Base-by-base conservation (phyloP, 30 jellyfish, hydroid and myxozoan genomes). In the Aurelia coerulea region DNA sequence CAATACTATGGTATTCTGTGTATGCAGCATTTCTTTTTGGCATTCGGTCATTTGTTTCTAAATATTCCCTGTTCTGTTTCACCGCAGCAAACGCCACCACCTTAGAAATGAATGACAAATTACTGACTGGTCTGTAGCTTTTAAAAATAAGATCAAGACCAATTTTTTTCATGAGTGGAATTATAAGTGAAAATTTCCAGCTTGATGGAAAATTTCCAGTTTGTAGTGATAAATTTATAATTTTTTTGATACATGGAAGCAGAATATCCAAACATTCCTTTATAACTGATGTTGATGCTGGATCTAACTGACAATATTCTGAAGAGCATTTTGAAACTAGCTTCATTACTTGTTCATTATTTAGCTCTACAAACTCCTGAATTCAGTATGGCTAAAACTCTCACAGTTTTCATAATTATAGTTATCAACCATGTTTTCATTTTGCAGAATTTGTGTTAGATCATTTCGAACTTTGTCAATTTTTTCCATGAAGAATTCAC, bases 301-400 rank as follows among this genome's bases (percentile, higher is more conserved):
- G 92, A 63, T 84, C 88, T 73, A 84, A 34, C 17, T 70, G 78
- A 54, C 81, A 84, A 11, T 17, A 82, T 67, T 29, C 42, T 64
- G 90, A 23, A 23, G 29, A 23, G 29, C 29, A 23, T 23, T 23
- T 23, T 23, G 29, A 23, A 23, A 23, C 29, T n/a, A 76, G 83
- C 34, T 80, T 23, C 18, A 13, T 68, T 10, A 80, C 82, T 0
- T 80, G 37, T 16, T 63, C 70, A 60, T 34, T 60, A 37, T 60
- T 60, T 15, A 60, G 70, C 39, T 60, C 70, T 5, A 37, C 70
- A 60, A 60, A 60, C 70, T 60, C 70, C 70, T 13, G 70, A 60
- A 60, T 3, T 60, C 70, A 60, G 11, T 60, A 5, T 11, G 33
- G 70, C 70, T 60, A 60, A 2, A 58, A 18, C 68, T 58, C 68